phyloP scores from a whole-genome alignment of 2,888 invertebrate genomes.

The Himalopsyche tibetana region DNA sequence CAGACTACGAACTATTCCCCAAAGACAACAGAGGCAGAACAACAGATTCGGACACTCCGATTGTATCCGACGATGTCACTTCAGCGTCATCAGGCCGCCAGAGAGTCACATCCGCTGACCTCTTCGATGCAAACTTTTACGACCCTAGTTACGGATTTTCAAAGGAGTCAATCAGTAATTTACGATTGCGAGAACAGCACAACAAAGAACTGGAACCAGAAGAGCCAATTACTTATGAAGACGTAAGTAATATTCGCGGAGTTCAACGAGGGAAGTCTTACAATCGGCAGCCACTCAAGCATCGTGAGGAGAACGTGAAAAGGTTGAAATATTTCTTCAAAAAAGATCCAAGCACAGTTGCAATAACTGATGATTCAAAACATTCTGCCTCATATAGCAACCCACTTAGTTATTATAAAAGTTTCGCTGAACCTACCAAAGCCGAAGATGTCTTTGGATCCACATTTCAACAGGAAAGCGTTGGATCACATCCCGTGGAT shows the following conservation, averaged over 20 bases:
- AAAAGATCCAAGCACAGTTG: background rate
- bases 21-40: background rate
- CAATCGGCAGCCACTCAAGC: background rate
- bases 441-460: conserved; percentile 5
- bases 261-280: background rate
- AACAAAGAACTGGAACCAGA: background rate
- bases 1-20: background rate
- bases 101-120: background rate
- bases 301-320: background rate
- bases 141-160: conserved; percentile 53
- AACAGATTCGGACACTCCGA: background rate
- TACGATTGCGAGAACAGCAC: background rate
- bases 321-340: background rate
- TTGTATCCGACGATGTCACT: background rate
- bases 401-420: conserved; percentile 39
- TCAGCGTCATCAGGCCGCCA: background rate
- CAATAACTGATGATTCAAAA: conserved; percentile 31
- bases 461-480: background rate
- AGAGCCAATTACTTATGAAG: conserved; percentile 14
- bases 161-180: conserved; percentile 17
- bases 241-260: background rate
- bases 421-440: conserved; percentile 43
- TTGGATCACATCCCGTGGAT: background rate
- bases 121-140: conserved; percentile 40
- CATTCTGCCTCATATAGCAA: background rate